Conservation (phyloP, 2,113 vertebrate species). For the Balaeniceps rex region DNA sequence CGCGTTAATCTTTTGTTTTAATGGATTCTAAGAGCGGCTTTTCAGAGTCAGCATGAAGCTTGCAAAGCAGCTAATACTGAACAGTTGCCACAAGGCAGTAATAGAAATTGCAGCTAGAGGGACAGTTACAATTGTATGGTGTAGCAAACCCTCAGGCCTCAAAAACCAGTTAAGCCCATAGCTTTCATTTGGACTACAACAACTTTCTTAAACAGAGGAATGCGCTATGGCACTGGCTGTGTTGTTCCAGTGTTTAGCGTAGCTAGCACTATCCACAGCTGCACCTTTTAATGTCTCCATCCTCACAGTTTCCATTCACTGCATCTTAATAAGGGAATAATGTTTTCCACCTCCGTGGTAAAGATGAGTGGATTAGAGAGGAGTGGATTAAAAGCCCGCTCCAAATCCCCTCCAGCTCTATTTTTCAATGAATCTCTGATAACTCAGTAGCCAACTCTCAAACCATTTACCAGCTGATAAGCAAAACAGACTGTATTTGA, state of each 20-base stretch:
- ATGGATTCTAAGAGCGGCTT: background rate
- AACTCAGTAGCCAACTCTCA: background rate
- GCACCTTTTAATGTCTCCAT: background rate
- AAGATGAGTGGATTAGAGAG: background rate
- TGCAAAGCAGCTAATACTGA: background rate
- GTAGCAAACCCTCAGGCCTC: background rate
- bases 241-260: background rate
- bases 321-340: background rate
- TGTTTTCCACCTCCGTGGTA: background rate
- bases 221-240: background rate
- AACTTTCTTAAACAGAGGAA: background rate
- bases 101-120: background rate
- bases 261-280: background rate
- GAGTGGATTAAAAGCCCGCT: background rate
- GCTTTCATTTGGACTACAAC: background rate
- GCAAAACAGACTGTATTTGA: background rate
- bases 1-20: fast-evolving
- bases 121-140: background rate
- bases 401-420: background rate
- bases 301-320: background rate
- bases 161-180: background rate
- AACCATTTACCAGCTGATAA: background rate
- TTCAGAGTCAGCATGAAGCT: background rate
- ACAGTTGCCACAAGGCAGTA: background rate
- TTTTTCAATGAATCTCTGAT: background rate